These are phyloP conservation scores for Chloroclysta siterata DNA, from an alignment of 2,888 invertebrate species.

Conservation along the genomic window DNA sequence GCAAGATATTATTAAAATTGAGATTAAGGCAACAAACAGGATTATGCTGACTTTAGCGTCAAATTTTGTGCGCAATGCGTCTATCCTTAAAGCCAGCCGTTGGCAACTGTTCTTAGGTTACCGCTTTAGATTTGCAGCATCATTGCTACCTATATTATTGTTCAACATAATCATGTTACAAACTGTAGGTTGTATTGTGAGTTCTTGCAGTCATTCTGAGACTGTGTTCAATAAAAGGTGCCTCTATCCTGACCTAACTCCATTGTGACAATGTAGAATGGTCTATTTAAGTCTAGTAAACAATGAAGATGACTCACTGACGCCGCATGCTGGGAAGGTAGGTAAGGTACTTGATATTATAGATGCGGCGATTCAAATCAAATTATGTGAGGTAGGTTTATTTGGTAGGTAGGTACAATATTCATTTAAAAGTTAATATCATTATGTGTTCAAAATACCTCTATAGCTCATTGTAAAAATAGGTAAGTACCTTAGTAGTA, in stretches of 20 bases:
- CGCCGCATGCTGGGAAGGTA: background rate
- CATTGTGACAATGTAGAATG: background rate
- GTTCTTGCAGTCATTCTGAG: background rate
- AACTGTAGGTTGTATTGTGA: background rate
- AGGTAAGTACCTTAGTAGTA: no score
- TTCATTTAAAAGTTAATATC: no score
- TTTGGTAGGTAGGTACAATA: no score
- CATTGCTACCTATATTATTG: conserved; percentile 12
- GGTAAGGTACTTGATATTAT: background rate
- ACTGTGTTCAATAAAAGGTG: background rate
- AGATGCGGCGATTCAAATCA: background rate
- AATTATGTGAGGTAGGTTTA: background rate
- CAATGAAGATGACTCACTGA: conserved; percentile 5
- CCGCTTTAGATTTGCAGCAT: conserved; percentile 12
- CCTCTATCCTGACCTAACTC: background rate
- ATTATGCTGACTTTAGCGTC: conserved; percentile 5
- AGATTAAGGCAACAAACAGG: conserved; percentile 2
- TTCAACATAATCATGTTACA: background rate
- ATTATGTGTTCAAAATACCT: no score
- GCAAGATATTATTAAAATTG: conserved; percentile 1
- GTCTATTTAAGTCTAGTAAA: conserved; percentile 1
- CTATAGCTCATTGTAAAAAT: no score
- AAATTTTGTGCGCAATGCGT: conserved; percentile 39
- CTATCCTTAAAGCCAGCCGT: conserved; percentile 20
- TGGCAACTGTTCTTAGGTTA: conserved; percentile 18